A percentile compares a stretch with the other conserved stretches of the same genome.
phyloP scores from a whole-genome alignment of 2,888 invertebrate genomes.

The Sesia bembeciformis region DNA sequence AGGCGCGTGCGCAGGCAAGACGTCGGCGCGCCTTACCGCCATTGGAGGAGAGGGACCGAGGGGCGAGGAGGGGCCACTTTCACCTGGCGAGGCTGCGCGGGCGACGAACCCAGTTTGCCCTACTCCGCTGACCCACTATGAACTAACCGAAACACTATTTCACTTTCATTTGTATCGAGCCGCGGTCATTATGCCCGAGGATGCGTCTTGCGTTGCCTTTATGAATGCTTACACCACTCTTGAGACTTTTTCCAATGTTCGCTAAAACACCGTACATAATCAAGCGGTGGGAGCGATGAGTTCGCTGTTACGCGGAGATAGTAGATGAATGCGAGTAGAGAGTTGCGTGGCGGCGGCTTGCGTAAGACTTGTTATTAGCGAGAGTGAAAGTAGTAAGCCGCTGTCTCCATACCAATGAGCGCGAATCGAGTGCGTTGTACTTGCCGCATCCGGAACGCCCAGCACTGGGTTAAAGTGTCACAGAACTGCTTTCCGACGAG shows the following conservation, averaged over 20 bases:
- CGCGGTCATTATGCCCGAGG: slow-evolving; percentile 54
- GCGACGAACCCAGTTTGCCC: slow-evolving; percentile 67
- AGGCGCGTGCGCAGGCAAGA: slow-evolving; percentile 62
- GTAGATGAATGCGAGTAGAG: slow-evolving; percentile 37
- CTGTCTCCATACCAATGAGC: slow-evolving; percentile 68
- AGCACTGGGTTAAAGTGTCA: slow-evolving; percentile 63
- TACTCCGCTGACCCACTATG: slow-evolving; percentile 70
- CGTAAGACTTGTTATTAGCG: slow-evolving; percentile 65
- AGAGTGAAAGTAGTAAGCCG: slow-evolving; percentile 68
- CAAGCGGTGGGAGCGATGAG: background rate
- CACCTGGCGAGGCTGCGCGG: slow-evolving; percentile 71
- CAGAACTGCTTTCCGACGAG: slow-evolving; percentile 37
- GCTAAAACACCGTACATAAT: background rate
- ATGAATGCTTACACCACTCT: background rate
- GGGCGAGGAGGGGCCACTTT: slow-evolving; percentile 61
- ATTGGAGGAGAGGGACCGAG: slow-evolving; percentile 34
- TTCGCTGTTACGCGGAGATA: slow-evolving; percentile 22
- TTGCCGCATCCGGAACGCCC: slow-evolving; percentile 34
- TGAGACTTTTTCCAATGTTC: background rate
- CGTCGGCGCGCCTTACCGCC: slow-evolving; percentile 42
- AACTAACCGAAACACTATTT: slow-evolving; percentile 56
- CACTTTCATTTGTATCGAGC: slow-evolving; percentile 66
- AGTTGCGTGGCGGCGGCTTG: slow-evolving; percentile 45
- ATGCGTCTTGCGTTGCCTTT: slow-evolving; percentile 44
- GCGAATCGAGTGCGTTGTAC: slow-evolving; percentile 25